Evolutionary conservation across 2,888 invertebrate genomes (phyloP).

Genomic region (Heteromurus nitidus): DNA sequence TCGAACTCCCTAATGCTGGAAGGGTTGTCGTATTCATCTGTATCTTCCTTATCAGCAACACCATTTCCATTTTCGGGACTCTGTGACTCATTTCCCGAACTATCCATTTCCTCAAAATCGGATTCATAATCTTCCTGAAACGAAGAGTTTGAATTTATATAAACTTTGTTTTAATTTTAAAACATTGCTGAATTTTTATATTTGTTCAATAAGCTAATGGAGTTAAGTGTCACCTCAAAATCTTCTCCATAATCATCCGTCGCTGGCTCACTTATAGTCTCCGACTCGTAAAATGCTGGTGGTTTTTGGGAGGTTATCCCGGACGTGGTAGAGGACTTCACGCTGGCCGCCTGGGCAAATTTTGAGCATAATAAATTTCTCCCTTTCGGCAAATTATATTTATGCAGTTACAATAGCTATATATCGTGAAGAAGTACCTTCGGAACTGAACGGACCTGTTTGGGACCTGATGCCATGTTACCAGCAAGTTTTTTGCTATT

Average conservation of each 20-base stretch:
- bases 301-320: slow-evolving; percentile 23
- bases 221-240: slow-evolving; percentile 40
- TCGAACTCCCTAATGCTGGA: slow-evolving; percentile 57
- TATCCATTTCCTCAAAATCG: slow-evolving; percentile 53
- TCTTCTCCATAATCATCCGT: slow-evolving; percentile 56
- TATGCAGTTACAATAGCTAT: too few species aligned
- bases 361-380: background rate
- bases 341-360: background rate
- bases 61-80: background rate
- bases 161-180: background rate
- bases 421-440: too few species aligned
- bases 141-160: background rate
- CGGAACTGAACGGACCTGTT: too few species aligned
- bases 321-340: slow-evolving; percentile 18
- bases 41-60: slow-evolving; percentile 7
- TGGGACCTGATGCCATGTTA: too few species aligned
- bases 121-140: slow-evolving; percentile 60
- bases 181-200: background rate
- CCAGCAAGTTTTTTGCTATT: too few species aligned
- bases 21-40: slow-evolving; percentile 41
- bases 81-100: slow-evolving; percentile 8
- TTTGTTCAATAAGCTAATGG: background rate
- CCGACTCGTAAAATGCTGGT: slow-evolving; percentile 32
- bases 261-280: slow-evolving; percentile 18
- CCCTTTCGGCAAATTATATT: too few species aligned